Base-by-base conservation (phyloP, 2,888 invertebrate species). In the Eilema depressum region DNA sequence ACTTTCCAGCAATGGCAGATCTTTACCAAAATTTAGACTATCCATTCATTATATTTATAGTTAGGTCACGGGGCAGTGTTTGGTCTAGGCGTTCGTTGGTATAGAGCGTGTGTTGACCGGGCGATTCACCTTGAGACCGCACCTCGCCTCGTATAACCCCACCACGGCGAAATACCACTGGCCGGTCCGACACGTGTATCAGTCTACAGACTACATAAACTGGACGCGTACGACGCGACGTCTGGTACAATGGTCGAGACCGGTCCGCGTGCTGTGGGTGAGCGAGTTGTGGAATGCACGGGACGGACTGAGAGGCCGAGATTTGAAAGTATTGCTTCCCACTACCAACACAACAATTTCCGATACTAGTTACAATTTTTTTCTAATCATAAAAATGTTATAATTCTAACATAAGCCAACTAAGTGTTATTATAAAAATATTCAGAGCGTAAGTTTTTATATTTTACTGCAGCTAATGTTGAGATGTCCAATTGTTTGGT, bases 251-350 rank as follows among this genome's bases (percentile, higher is more conserved):
- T 91, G 93, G 89, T 91, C 89, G 88, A 89, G 95, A 95, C 95
- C 94, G 94, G 95, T 95, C 95, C 87, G 87, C 85, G 78, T 86
- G 84, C 93, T 95, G 94, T 95, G 94, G 95, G 95, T 95, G 94
- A 95, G 93, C 94, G 89, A 92, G 94, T 93, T 91, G 90, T 88
- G 95, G 95, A 94, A 95, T 95, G 95, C 91, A 92, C 86, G 87
- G 87, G 93, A 93, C 92, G 91, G 88, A 91, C 91, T 84, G 86
- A 90, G 88, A 85, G 89, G 86, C 86, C 86, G 88, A 89, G 90
- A 92, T 94, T 94, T 93, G 93, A 94, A 94, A 95, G 93, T 94
- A 89, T 61, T 92, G 87, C 86, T 87, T 86, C 78, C 85, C 85
- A 84, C 85, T 89, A 90, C 89, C 89, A 88, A 88, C 87, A 86